Conservation (phyloP, 2,888 invertebrate genomes). For the Drepana falcataria region DNA sequence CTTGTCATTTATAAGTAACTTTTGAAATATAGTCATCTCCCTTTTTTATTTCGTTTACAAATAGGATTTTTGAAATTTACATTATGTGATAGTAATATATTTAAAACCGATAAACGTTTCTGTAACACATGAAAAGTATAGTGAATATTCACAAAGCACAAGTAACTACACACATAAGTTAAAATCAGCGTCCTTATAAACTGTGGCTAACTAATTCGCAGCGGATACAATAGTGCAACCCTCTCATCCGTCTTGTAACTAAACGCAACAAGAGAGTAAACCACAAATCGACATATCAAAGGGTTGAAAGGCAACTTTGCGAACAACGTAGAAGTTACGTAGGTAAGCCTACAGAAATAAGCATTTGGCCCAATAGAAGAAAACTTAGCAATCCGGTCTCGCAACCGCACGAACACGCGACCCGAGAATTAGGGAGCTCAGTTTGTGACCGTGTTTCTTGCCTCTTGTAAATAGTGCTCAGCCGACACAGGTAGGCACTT, state of each 20-base stretch:
- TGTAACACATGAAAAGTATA: no score
- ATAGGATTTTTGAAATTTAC: no score
- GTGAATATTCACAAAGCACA: no score
- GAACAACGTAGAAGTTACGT: conserved; percentile 44
- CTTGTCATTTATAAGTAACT: no score
- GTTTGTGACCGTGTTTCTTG: conserved; percentile 32
- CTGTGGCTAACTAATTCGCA: background rate
- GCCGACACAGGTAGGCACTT: conserved; percentile 25
- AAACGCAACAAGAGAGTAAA: conserved; percentile 26
- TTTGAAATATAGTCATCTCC: no score
- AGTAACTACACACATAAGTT: no score
- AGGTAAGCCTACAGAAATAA: conserved; percentile 54
- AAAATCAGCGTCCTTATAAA: no score
- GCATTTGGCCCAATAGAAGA: conserved; percentile 62
- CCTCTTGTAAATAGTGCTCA: conserved; percentile 39
- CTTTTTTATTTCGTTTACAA: no score
- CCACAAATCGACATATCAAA: conserved; percentile 50
- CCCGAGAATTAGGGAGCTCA: conserved; percentile 38
- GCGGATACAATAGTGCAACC: background rate
- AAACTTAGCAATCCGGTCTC: conserved; percentile 67
- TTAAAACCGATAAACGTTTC: no score
- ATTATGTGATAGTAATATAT: no score
- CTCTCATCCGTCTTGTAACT: background rate
- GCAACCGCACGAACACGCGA: conserved; percentile 60
- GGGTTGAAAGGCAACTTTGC: conserved; percentile 43